phyloP scores from a whole-genome alignment of 2,888 invertebrate genomes.

The Drosophila crucigera region DNA sequence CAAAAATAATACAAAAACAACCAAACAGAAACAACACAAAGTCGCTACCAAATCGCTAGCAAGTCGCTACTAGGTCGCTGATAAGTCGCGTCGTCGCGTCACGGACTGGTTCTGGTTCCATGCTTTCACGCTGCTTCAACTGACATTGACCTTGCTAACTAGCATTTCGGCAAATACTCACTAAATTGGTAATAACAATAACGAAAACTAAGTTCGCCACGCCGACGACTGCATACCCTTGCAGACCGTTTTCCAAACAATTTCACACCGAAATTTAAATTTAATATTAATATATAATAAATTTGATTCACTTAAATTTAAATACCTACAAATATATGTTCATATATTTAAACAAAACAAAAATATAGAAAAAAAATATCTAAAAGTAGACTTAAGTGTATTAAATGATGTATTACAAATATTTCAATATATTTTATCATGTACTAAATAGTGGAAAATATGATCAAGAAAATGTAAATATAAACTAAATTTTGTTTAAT shows the following conservation, averaged over 20 bases:
- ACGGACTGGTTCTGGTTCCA: constrained; percentile 61
- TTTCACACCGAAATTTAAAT: not conserved
- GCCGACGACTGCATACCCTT: not conserved
- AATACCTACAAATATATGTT: not conserved
- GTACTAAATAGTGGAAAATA: not conserved
- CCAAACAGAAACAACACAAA: not conserved
- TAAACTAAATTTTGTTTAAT: not conserved
- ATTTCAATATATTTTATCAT: not conserved
- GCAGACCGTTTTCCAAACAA: not conserved
- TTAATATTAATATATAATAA: not conserved
- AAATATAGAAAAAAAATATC: not conserved
- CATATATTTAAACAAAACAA: too few relatives aligned
- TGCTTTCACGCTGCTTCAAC: constrained; percentile 54
- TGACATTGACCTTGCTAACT: constrained; percentile 76
- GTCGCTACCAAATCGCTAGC: not conserved
- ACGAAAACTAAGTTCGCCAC: not conserved
- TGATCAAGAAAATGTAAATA: not conserved
- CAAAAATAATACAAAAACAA: not conserved
- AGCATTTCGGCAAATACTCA: constrained; percentile 38
- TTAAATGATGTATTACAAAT: not conserved
- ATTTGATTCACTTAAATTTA: not conserved
- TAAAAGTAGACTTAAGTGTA: not conserved
- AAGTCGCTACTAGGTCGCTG: not conserved
- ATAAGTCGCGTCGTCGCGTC: constrained; percentile 58
- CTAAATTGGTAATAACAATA: constrained; percentile 7